Evolutionary conservation across 2,888 invertebrate species (phyloP).

Genomic region (Aplocera efformata): DNA sequence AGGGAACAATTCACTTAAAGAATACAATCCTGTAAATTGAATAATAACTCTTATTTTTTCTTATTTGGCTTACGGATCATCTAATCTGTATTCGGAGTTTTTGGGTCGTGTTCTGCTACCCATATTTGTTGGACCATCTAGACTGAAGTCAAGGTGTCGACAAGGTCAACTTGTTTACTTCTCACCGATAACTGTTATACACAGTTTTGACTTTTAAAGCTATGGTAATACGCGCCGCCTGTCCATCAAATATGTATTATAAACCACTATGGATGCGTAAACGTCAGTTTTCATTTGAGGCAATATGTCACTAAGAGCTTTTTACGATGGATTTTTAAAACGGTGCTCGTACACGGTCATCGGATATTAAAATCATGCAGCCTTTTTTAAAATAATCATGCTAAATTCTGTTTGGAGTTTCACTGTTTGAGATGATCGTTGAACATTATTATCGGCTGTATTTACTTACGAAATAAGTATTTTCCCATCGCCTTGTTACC

Average conservation of each 20-base stretch:
- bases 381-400: no score
- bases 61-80: constrained; percentile 30
- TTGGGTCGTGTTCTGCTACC: constrained; percentile 34
- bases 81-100: constrained; percentile 48
- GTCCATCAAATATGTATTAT: constrained; percentile 31
- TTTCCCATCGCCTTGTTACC: constrained; percentile 37
- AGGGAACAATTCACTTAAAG: constrained; percentile 27
- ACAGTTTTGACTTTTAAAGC: constrained; percentile 56
- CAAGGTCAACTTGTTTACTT: constrained; percentile 68
- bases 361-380: no score
- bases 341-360: no score
- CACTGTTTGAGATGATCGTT: not conserved
- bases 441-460: constrained; percentile 1
- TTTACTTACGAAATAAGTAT: constrained; percentile 11
- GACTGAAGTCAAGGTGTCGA: constrained; percentile 44
- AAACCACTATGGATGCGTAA: not conserved
- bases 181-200: constrained; percentile 40
- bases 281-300: not conserved
- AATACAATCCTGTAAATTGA: constrained; percentile 23
- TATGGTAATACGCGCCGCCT: constrained; percentile 50
- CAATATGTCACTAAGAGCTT: no score
- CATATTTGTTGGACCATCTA: constrained; percentile 30
- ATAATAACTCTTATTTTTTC: constrained; percentile 32
- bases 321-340: no score
- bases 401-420: no score